phyloP scores from a whole-genome alignment of 64 coral and sea anemone genomes.

The Stichodactyla mertensii region DNA sequence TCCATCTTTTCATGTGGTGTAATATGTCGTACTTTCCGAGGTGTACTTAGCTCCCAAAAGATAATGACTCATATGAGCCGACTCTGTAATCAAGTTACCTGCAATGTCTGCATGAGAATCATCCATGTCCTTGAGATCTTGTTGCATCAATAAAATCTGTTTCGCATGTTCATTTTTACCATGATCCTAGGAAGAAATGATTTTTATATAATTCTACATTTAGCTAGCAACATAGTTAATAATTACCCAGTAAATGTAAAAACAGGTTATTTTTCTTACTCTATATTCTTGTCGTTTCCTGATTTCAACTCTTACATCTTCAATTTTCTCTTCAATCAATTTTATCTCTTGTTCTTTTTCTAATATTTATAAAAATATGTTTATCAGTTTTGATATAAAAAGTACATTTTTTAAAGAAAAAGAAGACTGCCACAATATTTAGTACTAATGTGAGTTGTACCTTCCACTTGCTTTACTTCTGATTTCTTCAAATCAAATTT shows the following conservation, averaged over 20 bases:
- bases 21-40: no score
- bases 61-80: no score
- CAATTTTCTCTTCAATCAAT: constrained; percentile 69
- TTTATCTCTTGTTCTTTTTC: constrained; percentile 52
- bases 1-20: no score
- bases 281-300: constrained; percentile 66
- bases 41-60: no score
- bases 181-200: constrained; percentile 37
- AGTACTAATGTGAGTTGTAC: constrained; percentile 15
- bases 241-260: background rate
- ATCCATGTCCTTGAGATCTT: constrained; percentile 86
- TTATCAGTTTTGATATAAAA: no score
- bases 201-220: no score
- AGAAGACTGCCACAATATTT: no score
- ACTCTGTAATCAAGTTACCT: constrained; percentile 29
- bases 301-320: constrained; percentile 57
- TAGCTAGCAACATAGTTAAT: no score
- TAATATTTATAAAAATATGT: background rate
- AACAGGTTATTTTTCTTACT: constrained; percentile 7
- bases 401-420: no score
- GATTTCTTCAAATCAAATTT: constrained; percentile 76
- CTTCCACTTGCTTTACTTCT: constrained; percentile 62
- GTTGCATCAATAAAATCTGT: constrained; percentile 72
- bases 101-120: constrained; percentile 86
- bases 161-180: constrained; percentile 88